Conservation (phyloP, 35 echinoderm and acorn worm genomes). For the Ptychodera flava region DNA sequence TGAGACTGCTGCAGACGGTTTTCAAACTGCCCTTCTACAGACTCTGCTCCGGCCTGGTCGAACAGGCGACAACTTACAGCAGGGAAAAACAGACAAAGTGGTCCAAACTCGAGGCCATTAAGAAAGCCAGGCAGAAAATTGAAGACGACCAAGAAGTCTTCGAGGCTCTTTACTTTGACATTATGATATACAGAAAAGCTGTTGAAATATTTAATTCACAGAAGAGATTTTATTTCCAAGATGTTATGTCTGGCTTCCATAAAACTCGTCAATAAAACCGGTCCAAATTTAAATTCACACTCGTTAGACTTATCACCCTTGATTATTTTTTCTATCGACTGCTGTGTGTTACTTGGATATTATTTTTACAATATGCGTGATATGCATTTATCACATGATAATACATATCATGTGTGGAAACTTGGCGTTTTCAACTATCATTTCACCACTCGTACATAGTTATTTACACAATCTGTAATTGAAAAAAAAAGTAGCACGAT, state of each 20-base stretch:
- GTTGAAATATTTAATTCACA: conserved; percentile 52
- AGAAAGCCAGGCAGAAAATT: conserved; percentile 5
- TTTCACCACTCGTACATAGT: too few relatives aligned
- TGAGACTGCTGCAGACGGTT: conserved; percentile 56
- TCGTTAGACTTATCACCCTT: too few relatives aligned
- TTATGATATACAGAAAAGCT: conserved; percentile 48
- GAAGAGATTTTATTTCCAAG: neutral
- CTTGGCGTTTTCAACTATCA: too few relatives aligned
- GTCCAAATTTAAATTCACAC: too few relatives aligned
- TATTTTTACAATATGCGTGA: too few relatives aligned
- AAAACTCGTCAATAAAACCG: too few relatives aligned
- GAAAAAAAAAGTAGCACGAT: too few relatives aligned
- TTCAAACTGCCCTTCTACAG: conserved; percentile 48
- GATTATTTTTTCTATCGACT: too few relatives aligned
- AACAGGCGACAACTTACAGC: neutral
- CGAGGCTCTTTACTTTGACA: conserved; percentile 38
- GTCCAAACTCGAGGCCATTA: neutral
- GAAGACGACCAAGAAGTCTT: conserved; percentile 37
- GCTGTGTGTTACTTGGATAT: too few relatives aligned
- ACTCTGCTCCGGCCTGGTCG: conserved; percentile 18
- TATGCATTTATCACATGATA: too few relatives aligned
- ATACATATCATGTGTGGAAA: too few relatives aligned
- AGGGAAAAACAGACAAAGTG: neutral
- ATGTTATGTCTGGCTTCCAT: neutral
- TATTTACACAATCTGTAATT: too few relatives aligned